Evolutionary conservation across 2,797 vertebrate genomes (phyloP).

Genomic region (Galaxias olidus): DNA sequence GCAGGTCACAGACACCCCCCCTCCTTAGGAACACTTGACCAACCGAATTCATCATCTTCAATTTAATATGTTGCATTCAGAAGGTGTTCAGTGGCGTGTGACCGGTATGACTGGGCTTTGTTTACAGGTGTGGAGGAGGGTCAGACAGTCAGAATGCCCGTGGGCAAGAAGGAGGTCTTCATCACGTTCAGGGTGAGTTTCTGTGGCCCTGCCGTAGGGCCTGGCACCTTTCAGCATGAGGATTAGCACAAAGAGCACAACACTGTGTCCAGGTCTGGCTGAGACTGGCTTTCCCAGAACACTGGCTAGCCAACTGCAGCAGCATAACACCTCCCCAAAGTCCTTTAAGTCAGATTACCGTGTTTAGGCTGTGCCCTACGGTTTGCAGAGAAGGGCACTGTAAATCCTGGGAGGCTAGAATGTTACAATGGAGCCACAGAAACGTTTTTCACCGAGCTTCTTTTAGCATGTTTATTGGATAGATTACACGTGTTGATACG

Average conservation of each 20-base stretch:
- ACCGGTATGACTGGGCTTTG: conserved; percentile 2
- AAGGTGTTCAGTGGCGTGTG: not conserved
- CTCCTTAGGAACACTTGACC: not conserved
- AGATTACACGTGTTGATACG: no score
- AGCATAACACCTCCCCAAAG: no score
- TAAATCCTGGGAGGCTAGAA: no score
- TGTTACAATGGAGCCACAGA: no score
- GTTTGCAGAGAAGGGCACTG: no score
- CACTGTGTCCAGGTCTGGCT: not conserved
- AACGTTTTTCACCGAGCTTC: no score
- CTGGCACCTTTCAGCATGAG: not conserved
- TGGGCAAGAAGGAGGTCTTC: conserved; percentile 95
- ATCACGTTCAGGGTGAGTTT: conserved; percentile 89
- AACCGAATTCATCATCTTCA: not conserved
- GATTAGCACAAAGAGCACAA: not conserved
- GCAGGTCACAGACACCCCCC: conserved; percentile 78
- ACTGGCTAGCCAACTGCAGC: no score
- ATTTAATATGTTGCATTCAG: not conserved
- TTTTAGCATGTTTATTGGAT: no score
- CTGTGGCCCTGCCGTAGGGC: not conserved
- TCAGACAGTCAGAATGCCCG: conserved; percentile 95
- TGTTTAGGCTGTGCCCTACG: not conserved
- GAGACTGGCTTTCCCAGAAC: not conserved
- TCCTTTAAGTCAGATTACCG: conserved; percentile 6
- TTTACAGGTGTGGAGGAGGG: conserved; percentile 91